Evolutionary conservation across 2,888 invertebrate genomes (phyloP).

Genomic region (Chaetogeoica ovagalla): DNA sequence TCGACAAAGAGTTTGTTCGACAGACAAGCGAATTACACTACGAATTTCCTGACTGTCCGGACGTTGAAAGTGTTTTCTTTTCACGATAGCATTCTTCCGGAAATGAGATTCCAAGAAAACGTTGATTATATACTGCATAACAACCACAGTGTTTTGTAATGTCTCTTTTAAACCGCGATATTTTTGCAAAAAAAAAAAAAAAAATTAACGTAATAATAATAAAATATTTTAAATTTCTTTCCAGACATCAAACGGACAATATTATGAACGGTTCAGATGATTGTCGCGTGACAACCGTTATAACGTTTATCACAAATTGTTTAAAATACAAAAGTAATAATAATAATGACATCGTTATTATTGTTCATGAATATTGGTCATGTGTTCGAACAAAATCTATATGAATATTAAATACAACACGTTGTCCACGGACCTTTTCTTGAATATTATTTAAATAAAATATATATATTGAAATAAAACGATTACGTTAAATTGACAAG

Average conservation of each 20-base stretch:
- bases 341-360: no score
- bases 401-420: no score
- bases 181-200: background rate
- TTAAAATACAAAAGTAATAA: no score
- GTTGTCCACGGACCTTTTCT: no score
- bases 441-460: no score
- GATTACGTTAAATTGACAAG: no score
- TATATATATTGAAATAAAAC: no score
- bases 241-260: background rate
- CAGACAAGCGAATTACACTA: conserved; percentile 19
- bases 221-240: background rate
- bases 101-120: conserved; percentile 35
- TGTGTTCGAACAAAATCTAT: no score
- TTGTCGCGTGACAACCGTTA: no score
- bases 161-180: background rate
- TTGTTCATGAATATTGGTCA: no score
- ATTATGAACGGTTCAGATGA: background rate
- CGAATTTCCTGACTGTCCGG: conserved; percentile 5
- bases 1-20: background rate
- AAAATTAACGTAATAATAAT: no score
- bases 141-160: background rate
- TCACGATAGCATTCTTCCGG: conserved; percentile 35
- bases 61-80: conserved; percentile 29
- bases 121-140: conserved; percentile 7
- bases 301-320: no score